Base-by-base conservation (phyloP, 2,888 invertebrate genomes). In the Tinea semifulvella region DNA sequence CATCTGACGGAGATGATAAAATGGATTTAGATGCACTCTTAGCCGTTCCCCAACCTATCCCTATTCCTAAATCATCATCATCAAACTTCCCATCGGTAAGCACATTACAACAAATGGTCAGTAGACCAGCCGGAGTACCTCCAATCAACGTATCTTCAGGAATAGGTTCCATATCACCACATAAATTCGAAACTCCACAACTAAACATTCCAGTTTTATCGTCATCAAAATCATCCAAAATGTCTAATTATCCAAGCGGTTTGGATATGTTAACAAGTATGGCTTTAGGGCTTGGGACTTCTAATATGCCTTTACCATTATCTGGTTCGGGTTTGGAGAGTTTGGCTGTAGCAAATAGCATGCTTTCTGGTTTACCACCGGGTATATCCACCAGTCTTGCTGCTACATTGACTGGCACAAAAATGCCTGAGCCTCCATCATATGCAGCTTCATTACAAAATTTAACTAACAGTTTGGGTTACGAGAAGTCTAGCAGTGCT, bases 1-100 rank as follows among this genome's bases (percentile, higher is more conserved):
- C 81, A 1, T 79, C 79, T 13, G 87, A 87, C 44, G 81, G 87
- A n/a, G 87, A 87, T 42, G 88, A 89, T 50, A 88, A 88, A 61
- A 86, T 87, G 65, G 85, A 88, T 56, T 68, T 82, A 26, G 81
- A 81, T 53, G 77, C 83, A 20, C 61, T 86, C 47, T 64, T 86
- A 44, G 85, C 85, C 3, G 85, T 86, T 31, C 85, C 86, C 26
- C 82, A 82, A 56, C 72, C 75, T 3, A 75, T 82, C 46, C 81
- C 81, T 0, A 68, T 72, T 2, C 65, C 80, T 0, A 82, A 82
- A 49, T 65, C 75, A 2, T 67, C 58, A 48, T 68, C 75, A 45
- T 63, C 80, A 3, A 77, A 66, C 52, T 81, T 80, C 59, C 82
- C 72, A 14, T 83, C 75, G 44, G 83, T 72, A 10, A 82, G 75